Evolutionary conservation across 2,113 vertebrate genomes (phyloP), one percentile per base, ranked within the genome.

Genomic region (Probosciger aterrimus): DNA sequence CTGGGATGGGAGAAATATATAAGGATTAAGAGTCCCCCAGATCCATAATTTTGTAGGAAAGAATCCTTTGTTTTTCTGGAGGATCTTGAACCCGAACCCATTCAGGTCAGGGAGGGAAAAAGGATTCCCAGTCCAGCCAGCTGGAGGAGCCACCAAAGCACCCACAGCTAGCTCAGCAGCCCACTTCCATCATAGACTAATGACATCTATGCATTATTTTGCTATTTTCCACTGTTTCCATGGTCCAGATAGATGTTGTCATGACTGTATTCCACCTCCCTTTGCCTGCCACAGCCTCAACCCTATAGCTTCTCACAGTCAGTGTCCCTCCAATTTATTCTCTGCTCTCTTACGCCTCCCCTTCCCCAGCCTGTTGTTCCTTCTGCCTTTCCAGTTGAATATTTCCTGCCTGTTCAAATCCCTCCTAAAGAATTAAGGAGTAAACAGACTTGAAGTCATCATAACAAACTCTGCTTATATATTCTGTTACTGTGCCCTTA

Each of bases 101-200:
- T 49, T 65, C 37, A 59, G 15, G 37, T 74, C 35, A 80, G 22
- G 8, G 7, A 18, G 14, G 2, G 7, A 57, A 30, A 50, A 78
- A 63, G 24, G 68, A 76, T 59, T 88, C 77, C 17, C 59, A 83
- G 49, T 37, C 18, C 53, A 82, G 43, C 4, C 63, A 53, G 53
- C 14, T 31, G 22, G 63, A 74, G 11, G 5, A 81, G 7, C 4
- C 27, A 57, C 0, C 0, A 3, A 67, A n/a, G n/a, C 37, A 62
- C 27, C 35, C 17, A 57, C 5, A 73, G 50, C 5, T 37, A 24
- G 71, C 63, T 35, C n/a, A 88, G 30, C 27, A 83, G 44, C 11
- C 35, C 30, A 30, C 1, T 62, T 81, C 41, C 24, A 46, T 16
- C 4, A 0, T 37, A 81, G 15, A 28, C 24, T 53, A 77, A 53